A percentile compares a stretch with the other conserved stretches of the same genome.
Evolutionary conservation across 2,797 vertebrate species (phyloP).

Genomic region (Vespertilio murinus): DNA sequence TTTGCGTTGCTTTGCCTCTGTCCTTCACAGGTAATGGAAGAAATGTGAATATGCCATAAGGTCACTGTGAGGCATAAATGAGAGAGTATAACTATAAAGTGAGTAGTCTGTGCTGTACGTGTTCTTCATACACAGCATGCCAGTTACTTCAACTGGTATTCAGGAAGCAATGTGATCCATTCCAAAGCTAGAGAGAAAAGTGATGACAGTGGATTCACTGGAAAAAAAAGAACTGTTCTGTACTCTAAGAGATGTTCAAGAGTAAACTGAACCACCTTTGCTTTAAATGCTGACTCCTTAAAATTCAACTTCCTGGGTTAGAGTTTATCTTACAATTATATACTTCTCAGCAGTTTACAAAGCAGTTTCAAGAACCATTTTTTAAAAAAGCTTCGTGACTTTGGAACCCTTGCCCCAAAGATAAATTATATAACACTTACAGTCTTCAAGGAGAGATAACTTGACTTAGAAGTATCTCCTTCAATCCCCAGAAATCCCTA

Average conservation of each 20-base stretch:
- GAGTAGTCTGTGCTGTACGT: neutral
- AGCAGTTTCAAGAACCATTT: neutral
- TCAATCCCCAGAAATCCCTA: neutral
- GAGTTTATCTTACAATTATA: neutral
- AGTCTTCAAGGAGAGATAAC: neutral
- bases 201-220: neutral
- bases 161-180: neutral
- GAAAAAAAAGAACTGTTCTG: constrained; percentile 2
- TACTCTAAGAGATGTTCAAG: neutral
- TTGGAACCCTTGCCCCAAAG: neutral
- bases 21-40: neutral
- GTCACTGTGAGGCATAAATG: neutral
- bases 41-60: neutral
- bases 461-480: constrained; percentile 44
- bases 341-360: neutral
- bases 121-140: constrained; percentile 12
- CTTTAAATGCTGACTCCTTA: neutral
- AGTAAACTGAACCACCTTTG: neutral
- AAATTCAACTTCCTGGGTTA: neutral
- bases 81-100: neutral
- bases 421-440: neutral
- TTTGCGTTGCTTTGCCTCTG: neutral
- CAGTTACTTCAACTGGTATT: neutral
- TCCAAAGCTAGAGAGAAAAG: neutral
- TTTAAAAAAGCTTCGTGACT: constrained; percentile 24